These are phyloP conservation scores for Athalia circularis DNA, from an alignment of 2,888 invertebrate species.

Conservation along the genomic window DNA sequence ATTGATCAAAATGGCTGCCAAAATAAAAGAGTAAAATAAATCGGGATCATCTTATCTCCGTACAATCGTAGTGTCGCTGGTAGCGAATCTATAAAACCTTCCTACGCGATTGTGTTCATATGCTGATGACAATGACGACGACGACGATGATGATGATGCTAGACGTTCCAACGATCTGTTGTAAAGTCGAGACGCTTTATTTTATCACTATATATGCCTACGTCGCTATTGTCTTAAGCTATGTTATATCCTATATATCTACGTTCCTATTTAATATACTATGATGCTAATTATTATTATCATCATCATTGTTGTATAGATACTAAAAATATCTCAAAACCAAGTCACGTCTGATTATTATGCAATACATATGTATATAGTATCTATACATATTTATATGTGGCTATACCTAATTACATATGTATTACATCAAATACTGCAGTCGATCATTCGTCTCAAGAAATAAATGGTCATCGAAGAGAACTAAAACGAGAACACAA, in stretches of 20 bases:
- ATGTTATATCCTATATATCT: constrained; percentile 46
- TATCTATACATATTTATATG: not conserved
- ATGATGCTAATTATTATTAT: too few species aligned
- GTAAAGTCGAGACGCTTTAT: not conserved
- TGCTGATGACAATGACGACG: too few species aligned
- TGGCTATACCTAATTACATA: not conserved
- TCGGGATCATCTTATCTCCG: constrained; percentile 52
- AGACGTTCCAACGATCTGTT: not conserved
- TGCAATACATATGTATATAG: too few species aligned
- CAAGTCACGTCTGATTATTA: not conserved
- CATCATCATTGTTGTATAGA: not conserved
- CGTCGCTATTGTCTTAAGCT: constrained; percentile 54
- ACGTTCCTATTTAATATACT: too few species aligned
- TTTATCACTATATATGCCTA: constrained; percentile 26
- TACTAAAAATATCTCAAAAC: not conserved
- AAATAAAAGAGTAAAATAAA: not conserved
- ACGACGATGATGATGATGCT: constrained; percentile 52
- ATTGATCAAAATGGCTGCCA: too few species aligned
- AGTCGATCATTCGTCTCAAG: not conserved
- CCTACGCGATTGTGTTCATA: constrained; percentile 54
- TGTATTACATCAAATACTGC: constrained; percentile 9
- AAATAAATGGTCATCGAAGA: not conserved
- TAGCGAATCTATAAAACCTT: constrained; percentile 48
- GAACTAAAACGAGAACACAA: too few species aligned
- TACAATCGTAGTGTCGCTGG: constrained; percentile 54